Conservation (phyloP, 2,888 invertebrate species). For the Spodoptera littoralis region DNA sequence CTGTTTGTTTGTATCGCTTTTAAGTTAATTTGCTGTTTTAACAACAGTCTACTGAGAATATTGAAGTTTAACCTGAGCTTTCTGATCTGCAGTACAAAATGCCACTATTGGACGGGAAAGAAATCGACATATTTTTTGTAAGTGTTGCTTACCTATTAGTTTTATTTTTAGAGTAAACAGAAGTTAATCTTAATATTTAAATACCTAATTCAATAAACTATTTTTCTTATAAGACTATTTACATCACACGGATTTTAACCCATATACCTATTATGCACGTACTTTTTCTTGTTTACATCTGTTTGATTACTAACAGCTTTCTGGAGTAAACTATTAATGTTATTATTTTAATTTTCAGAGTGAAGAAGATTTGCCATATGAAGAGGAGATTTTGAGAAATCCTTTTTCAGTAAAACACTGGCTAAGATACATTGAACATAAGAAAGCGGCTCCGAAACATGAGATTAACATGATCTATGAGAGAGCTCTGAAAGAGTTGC, state of each 20-base stretch:
- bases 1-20: no score
- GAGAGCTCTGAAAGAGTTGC: conserved; percentile 97
- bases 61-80: no score
- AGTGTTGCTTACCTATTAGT: conserved; percentile 62
- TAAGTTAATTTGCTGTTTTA: no score
- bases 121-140: conserved; percentile 86
- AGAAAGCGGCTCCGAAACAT: conserved; percentile 94
- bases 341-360: conserved; percentile 85
- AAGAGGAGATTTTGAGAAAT: conserved; percentile 99
- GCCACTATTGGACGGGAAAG: conserved; percentile 84
- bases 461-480: conserved; percentile 98
- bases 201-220: no score
- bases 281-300: no score
- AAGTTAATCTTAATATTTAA: no score
- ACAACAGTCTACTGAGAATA: no score
- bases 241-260: no score
- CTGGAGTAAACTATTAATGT: background rate
- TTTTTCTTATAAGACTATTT: no score
- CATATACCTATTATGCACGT: no score
- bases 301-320: no score
- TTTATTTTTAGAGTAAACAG: no score
- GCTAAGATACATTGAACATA: conserved; percentile 99
- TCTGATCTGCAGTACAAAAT: conserved; percentile 58
- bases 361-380: conserved; percentile 98
- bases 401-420: conserved; percentile 99